Base-by-base conservation (phyloP, 1,140 invertebrate species). In the Babylonia areolata region DNA sequence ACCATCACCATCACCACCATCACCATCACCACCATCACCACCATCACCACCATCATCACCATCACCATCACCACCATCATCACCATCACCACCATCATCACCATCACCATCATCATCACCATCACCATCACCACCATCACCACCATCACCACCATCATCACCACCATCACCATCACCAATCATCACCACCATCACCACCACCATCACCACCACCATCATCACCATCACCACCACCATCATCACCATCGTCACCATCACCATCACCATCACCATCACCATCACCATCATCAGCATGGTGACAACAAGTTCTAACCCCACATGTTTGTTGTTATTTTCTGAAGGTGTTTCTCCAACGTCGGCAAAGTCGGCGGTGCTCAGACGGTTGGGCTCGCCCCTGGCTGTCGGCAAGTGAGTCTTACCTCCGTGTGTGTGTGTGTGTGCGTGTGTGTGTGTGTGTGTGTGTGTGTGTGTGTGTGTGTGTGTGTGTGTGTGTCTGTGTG, bases 101-200 rank as follows among this genome's bases (percentile, higher is more conserved):
- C n/a, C n/a, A 64, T 64, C n/a, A 64, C n/a, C n/a, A 64, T 64
- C n/a, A 64, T 64, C n/a, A 64, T 64, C n/a, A 64, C n/a, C n/a
- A 64, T 64, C n/a, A 64, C n/a, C n/a, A 64, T 64, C n/a, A 64
- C n/a, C n/a, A 64, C n/a, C n/a, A 64, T 64, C n/a, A 64, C n/a
- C n/a, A 64, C n/a, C n/a, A 64, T 64, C n/a, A 64, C n/a, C n/a
- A 64, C n/a, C n/a, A 64, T 64, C n/a, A 64, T 64, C n/a, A 64
- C n/a, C n/a, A 64, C n/a, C n/a, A 64, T 64, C n/a, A 64, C n/a
- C n/a, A n/a, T n/a, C n/a, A n/a, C n/a, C n/a, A n/a, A n/a, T n/a
- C n/a, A n/a, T n/a, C n/a, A n/a, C n/a, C n/a, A 64, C n/a, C n/a
- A 64, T 64, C n/a, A 64, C n/a, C n/a, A 64, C n/a, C n/a, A 64